Conservation (phyloP, 2,797 vertebrate species). For the Fistularia tabacaria region DNA sequence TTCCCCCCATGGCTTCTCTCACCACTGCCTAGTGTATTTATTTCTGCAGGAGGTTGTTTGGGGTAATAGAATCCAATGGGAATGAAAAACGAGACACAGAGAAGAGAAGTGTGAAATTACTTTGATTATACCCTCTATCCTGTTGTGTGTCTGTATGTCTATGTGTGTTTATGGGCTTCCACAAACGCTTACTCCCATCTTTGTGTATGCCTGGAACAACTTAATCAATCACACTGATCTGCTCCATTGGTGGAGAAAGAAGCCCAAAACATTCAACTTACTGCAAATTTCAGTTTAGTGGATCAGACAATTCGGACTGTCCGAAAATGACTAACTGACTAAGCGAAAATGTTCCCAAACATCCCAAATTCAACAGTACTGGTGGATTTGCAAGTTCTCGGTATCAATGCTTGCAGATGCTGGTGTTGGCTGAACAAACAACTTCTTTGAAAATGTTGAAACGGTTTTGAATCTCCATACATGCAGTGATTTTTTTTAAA, state of each 20-base stretch:
- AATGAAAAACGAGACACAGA: constrained; percentile 37
- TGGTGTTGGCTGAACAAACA: too few relatives aligned
- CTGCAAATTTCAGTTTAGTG: constrained; percentile 27
- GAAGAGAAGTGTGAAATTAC: constrained; percentile 57
- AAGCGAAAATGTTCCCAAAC: too few relatives aligned
- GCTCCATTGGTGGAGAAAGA: constrained; percentile 24
- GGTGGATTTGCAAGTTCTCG: too few relatives aligned
- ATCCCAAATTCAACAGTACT: too few relatives aligned
- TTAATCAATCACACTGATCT: constrained; percentile 18
- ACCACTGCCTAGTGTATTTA: constrained; percentile 29
- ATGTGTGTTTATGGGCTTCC: background rate
- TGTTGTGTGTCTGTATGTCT: constrained; percentile 5
- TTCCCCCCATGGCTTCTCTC: constrained; percentile 39
- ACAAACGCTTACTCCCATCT: constrained; percentile 8
- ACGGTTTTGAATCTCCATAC: too few relatives aligned
- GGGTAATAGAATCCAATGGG: constrained; percentile 31
- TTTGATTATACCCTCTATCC: constrained; percentile 30
- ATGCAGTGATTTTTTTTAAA: too few relatives aligned
- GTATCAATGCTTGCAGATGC: too few relatives aligned
- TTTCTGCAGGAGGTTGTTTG: constrained; percentile 32
- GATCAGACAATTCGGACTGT: constrained; percentile 12
- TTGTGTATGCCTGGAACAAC: constrained; percentile 12
- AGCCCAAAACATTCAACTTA: constrained; percentile 17
- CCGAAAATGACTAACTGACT: constrained; percentile 5
- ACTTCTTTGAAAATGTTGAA: too few relatives aligned